phyloP scores from a whole-genome alignment of 2,888 invertebrate genomes.

The Oasisia sp. region DNA sequence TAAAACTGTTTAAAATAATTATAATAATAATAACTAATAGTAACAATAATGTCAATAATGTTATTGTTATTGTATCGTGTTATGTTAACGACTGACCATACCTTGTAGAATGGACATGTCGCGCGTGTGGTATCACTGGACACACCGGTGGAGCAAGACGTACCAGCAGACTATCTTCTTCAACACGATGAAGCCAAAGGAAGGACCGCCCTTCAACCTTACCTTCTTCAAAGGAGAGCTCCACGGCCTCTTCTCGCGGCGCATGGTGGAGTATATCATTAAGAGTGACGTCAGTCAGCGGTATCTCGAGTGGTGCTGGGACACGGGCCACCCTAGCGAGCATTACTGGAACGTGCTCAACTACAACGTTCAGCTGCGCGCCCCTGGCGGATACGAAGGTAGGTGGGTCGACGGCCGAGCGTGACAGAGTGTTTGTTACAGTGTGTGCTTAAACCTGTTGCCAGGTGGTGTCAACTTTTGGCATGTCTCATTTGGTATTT shows the following conservation, averaged over 20 bases:
- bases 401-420: conserved; percentile 13
- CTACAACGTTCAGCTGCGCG: conserved; percentile 50
- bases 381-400: conserved; percentile 61
- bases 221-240: conserved; percentile 47
- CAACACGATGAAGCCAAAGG: conserved; percentile 39
- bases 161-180: conserved; percentile 47
- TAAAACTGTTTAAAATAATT: too few relatives aligned
- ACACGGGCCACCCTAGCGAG: conserved; percentile 61
- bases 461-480: too few relatives aligned
- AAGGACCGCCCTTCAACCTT: conserved; percentile 42
- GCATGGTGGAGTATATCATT: conserved; percentile 57
- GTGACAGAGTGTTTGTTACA: not conserved
- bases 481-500: too few relatives aligned
- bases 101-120: conserved; percentile 42
- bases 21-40: too few relatives aligned
- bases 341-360: conserved; percentile 64
- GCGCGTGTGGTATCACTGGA: conserved; percentile 42
- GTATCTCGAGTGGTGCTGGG: conserved; percentile 57
- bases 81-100: not conserved
- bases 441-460: too few relatives aligned
- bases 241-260: conserved; percentile 58
- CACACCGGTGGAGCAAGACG: conserved; percentile 45
- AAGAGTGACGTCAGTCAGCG: conserved; percentile 49
- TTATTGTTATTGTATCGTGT: too few relatives aligned
- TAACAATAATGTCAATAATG: too few relatives aligned